Evolutionary conservation across 2,113 vertebrate genomes (phyloP), one percentile per base, ranked within the genome.

Genomic region (Maylandia zebra): DNA sequence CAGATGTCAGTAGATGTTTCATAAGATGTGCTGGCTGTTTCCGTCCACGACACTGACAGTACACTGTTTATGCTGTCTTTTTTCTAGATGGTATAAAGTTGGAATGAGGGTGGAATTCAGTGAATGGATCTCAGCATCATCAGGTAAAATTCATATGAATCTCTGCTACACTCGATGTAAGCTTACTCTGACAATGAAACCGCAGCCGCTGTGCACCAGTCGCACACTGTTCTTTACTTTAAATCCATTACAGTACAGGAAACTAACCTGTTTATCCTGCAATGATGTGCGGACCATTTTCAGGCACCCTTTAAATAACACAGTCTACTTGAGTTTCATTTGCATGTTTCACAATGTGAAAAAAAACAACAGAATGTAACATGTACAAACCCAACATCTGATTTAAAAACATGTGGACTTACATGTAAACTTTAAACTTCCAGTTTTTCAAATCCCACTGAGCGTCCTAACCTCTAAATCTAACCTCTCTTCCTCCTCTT

Each of bases 91-190:
- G 30, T 61, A 61, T 61, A 61, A 61, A 34, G 16, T 4, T 61
- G 57, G 14, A 4, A 10, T 61, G 14, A 61, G 6, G 5, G 14
- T 34, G 16, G 8, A 61, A 1, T 61, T 61, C 8, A 19, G 4
- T 61, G 57, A 34, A 61, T 61, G 30, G 57, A 61, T 61, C 57
- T 61, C 30, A 34, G 30, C 9, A 2, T 61, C 0, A 34, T 61
- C 57, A 34, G 30, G 30, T 64, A 64, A 64, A 34, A 11, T 34
- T 64, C 9, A 64, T 61, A 10, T 59, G 14, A 59, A 32, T 64
- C 0, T 11, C 30, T 64, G 59, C 1, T 64, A 61, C 27, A 0
- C 3, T 61, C 17, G 57, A 0, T 61, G 27, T 61, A 32, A 32
- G 57, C 27, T 61, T 61, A 61, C 57, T 61, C 57, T 32, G 1